Conservation (phyloP, 1,140 invertebrate species). For the Ctenoplectra terminalis region DNA sequence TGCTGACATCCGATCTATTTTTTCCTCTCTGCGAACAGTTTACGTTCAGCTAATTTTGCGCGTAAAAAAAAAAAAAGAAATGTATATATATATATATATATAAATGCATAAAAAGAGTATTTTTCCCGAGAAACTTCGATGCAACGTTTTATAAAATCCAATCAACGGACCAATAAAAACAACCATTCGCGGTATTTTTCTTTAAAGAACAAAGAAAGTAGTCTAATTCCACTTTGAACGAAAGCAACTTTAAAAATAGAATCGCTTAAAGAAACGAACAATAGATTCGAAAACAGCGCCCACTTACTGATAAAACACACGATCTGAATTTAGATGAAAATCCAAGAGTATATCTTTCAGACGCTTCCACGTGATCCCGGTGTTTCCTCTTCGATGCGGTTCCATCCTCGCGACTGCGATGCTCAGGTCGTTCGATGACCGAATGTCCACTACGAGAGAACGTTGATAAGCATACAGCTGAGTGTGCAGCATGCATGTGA, state of each 20-base stretch:
- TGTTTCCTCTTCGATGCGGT: slow-evolving; percentile 21
- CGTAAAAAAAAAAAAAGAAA: not conserved
- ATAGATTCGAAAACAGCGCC: not conserved
- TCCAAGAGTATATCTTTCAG: slow-evolving; percentile 58
- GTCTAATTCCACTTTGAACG: rapidly evolving
- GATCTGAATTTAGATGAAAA: slow-evolving; percentile 71
- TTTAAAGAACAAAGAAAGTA: no score
- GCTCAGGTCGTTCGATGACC: slow-evolving; percentile 44
- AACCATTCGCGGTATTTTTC: not conserved
- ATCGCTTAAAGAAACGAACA: no score
- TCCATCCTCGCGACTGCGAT: slow-evolving; percentile 64
- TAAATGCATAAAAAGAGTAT: no score
- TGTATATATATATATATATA: no score
- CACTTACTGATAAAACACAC: slow-evolving; percentile 78
- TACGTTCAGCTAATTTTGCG: not conserved
- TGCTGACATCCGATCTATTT: slow-evolving; percentile 27
- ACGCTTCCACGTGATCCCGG: slow-evolving; percentile 54
- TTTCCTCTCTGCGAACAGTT: slow-evolving; percentile 11
- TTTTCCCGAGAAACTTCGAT: no score
- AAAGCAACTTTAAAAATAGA: not conserved
- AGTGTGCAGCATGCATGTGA: slow-evolving; percentile 60
- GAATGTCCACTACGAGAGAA: slow-evolving; percentile 69
- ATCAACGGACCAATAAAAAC: no score
- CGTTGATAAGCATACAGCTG: slow-evolving; percentile 38
- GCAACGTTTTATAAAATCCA: not conserved